These are phyloP conservation scores for Quadroppia sp. DNA, from an alignment of 2,888 invertebrate genomes.

Conservation along the genomic window DNA sequence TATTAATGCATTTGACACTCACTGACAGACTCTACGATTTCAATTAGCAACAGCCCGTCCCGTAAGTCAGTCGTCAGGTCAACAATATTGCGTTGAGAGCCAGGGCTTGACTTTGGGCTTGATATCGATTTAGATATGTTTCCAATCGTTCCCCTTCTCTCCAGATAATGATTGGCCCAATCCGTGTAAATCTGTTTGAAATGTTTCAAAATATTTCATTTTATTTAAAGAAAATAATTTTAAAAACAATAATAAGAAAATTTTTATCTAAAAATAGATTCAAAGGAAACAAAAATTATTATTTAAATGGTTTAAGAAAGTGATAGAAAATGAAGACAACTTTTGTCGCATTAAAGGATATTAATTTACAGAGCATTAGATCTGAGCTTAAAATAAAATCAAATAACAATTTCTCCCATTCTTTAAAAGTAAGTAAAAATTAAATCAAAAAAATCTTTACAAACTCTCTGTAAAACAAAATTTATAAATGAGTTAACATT, in stretches of 20 bases:
- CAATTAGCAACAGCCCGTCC: slow-evolving; percentile 34
- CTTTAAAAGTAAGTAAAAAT: background rate
- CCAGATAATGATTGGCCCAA: slow-evolving; percentile 42
- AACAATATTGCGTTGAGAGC: slow-evolving; percentile 22
- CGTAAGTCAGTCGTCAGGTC: slow-evolving; percentile 39
- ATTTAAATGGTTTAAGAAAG: background rate
- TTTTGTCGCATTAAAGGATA: slow-evolving; percentile 4
- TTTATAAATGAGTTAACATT: too few species aligned
- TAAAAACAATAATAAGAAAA: background rate
- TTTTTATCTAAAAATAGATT: slow-evolving; percentile 5
- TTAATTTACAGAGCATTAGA: slow-evolving; percentile 9
- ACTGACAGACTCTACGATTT: slow-evolving; percentile 39
- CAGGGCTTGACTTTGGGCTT: background rate
- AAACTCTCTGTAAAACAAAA: too few species aligned
- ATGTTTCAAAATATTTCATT: too few species aligned
- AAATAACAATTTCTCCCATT: background rate
- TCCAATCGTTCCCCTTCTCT: slow-evolving; percentile 13
- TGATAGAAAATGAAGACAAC: background rate
- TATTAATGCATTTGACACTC: slow-evolving; percentile 13
- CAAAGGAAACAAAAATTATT: background rate
- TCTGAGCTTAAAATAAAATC: background rate
- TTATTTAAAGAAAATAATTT: background rate
- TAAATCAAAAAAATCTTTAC: too few species aligned
- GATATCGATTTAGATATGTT: slow-evolving; percentile 24
- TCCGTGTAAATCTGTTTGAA: slow-evolving; percentile 39